Evolutionary conservation across 2,113 vertebrate species (phyloP).

Genomic region (Crotalus horridus): DNA sequence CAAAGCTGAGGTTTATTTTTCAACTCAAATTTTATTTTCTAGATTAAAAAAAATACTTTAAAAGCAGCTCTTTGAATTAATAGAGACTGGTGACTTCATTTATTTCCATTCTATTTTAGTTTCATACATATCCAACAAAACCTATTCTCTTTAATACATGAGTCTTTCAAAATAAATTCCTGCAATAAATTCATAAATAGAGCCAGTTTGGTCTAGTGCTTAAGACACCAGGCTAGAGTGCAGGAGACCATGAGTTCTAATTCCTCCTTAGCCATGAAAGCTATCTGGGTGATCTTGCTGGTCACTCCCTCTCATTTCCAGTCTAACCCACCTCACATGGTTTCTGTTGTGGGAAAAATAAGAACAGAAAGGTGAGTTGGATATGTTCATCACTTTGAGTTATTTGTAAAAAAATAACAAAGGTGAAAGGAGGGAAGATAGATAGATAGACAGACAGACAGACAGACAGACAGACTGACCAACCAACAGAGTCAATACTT

Average conservation of each 20-base stretch:
- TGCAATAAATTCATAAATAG: background rate
- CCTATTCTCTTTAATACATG: background rate
- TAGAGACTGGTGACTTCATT: background rate
- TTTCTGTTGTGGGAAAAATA: background rate
- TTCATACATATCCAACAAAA: background rate
- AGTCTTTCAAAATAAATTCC: background rate
- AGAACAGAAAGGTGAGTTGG: background rate
- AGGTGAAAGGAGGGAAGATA: background rate
- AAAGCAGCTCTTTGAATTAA: background rate
- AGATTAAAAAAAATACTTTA: background rate
- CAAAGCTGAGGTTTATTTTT: background rate
- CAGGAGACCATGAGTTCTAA: too few species aligned
- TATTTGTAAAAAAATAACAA: background rate
- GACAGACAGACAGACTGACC: too few species aligned
- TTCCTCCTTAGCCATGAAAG: background rate
- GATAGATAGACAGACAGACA: too few species aligned
- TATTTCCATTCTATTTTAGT: background rate
- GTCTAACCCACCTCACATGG: background rate
- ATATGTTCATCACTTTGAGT: background rate
- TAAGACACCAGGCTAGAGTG: too few species aligned
- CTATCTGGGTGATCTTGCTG: background rate
- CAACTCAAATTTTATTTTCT: background rate
- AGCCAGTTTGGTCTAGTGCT: background rate
- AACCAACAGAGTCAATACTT: too few species aligned
- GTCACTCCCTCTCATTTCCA: too few species aligned